These are phyloP conservation scores for Merodon equestris DNA, from an alignment of 2,888 invertebrate genomes.

Conservation along the genomic window DNA sequence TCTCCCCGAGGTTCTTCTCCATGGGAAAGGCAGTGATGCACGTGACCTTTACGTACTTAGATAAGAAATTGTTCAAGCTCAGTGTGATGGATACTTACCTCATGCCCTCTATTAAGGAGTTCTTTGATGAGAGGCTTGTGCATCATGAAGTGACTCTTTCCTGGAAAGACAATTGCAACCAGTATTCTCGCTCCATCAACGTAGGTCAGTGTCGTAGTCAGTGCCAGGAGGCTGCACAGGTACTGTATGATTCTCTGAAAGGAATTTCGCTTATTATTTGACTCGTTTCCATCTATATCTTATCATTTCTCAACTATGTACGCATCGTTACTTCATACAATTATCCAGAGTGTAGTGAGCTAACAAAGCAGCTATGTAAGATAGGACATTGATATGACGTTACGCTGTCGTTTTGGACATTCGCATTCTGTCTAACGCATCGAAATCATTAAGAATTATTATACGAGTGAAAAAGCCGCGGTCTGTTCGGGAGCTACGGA, in stretches of 20 bases:
- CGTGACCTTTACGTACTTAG: conserved; percentile 70
- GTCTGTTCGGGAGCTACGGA: too few relatives aligned
- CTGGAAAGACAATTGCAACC: conserved; percentile 78
- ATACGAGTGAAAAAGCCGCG: too few relatives aligned
- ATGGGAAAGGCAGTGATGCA: conserved; percentile 74
- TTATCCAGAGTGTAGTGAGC: too few relatives aligned
- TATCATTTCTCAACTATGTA: too few relatives aligned
- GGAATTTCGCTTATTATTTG: too few relatives aligned
- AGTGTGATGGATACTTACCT: conserved; percentile 71
- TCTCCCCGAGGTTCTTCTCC: conserved; percentile 72
- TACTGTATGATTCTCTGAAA: conserved; percentile 19
- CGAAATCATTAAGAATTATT: too few relatives aligned
- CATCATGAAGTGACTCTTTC: conserved; percentile 80
- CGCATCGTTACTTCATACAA: too few relatives aligned
- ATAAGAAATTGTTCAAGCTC: neutral
- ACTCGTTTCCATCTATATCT: too few relatives aligned
- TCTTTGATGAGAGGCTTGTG: conserved; percentile 78
- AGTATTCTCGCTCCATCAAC: conserved; percentile 76
- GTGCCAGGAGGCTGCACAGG: neutral
- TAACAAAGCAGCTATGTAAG: too few relatives aligned
- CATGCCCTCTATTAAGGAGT: conserved; percentile 79
- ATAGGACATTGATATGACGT: too few relatives aligned
- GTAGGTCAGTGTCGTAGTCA: neutral
- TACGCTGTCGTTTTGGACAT: too few relatives aligned
- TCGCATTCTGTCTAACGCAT: too few relatives aligned